Conservation (phyloP, 2,888 invertebrate species). For the Mamestra brassicae region DNA sequence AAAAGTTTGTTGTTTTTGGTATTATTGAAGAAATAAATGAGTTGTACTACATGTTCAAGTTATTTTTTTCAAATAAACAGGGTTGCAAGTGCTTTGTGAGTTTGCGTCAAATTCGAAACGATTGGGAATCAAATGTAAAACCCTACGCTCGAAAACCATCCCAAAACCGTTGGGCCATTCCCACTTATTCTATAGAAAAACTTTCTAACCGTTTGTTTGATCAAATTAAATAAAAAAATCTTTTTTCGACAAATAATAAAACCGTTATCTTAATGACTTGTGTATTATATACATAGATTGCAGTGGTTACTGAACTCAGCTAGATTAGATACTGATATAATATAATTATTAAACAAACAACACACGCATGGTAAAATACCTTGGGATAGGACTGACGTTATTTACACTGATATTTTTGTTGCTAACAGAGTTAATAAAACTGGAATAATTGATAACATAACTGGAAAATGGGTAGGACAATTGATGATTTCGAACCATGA, state of each 20-base stretch:
- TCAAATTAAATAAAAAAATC: not conserved
- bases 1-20: not conserved
- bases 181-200: not conserved
- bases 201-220: not conserved
- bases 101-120: not conserved
- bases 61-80: not conserved
- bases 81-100: not conserved
- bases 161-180: not conserved
- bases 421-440: not conserved
- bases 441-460: not conserved
- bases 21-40: not conserved
- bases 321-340: conserved; percentile 55
- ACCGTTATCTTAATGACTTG: conserved; percentile 47
- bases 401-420: not conserved
- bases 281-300: conserved; percentile 40
- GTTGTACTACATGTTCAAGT: too few species aligned
- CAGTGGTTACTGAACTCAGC: conserved; percentile 51
- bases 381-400: conserved; percentile 51
- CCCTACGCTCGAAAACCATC: not conserved
- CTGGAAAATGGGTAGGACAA: not conserved
- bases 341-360: conserved; percentile 44
- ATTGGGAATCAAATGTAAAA: not conserved
- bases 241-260: conserved; percentile 37
- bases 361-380: conserved; percentile 25
- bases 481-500: not conserved